These are phyloP conservation scores for Frieseomelitta varia DNA, from an alignment of 1,140 invertebrate species.

Conservation along the genomic window DNA sequence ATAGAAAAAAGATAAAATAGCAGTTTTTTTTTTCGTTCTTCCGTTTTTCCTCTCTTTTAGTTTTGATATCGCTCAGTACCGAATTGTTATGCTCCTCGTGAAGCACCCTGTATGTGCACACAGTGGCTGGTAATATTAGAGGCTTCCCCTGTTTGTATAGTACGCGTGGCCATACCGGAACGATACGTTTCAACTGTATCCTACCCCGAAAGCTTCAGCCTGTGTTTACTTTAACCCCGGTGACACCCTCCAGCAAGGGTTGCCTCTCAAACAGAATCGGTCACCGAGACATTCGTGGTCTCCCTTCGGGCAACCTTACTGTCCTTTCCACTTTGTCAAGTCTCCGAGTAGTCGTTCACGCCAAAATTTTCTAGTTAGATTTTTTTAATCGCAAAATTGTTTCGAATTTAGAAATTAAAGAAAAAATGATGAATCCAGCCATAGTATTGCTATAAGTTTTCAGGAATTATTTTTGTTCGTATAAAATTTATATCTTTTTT, in stretches of 20 bases:
- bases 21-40: not conserved
- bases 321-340: constrained; percentile 49
- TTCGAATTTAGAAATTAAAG: not conserved
- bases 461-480: not conserved
- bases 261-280: constrained; percentile 79
- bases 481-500: not conserved
- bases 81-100: constrained; percentile 24
- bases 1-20: not conserved
- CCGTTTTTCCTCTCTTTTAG: not conserved
- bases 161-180: constrained; percentile 77
- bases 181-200: constrained; percentile 77
- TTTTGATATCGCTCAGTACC: not conserved
- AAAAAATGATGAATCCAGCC: not conserved
- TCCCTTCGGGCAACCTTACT: constrained; percentile 60
- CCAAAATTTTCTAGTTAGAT: constrained; percentile 45
- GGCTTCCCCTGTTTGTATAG: constrained; percentile 77
- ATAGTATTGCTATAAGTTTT: not conserved
- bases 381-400: not conserved
- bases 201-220: constrained; percentile 69
- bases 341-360: constrained; percentile 47
- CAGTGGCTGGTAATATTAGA: constrained; percentile 75
- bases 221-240: constrained; percentile 76
- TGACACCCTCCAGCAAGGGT: constrained; percentile 75
- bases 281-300: constrained; percentile 73
- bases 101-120: constrained; percentile 25